These are phyloP conservation scores for Trichonephila inaurata DNA, from an alignment of 1,140 invertebrate species.

Conservation along the genomic window DNA sequence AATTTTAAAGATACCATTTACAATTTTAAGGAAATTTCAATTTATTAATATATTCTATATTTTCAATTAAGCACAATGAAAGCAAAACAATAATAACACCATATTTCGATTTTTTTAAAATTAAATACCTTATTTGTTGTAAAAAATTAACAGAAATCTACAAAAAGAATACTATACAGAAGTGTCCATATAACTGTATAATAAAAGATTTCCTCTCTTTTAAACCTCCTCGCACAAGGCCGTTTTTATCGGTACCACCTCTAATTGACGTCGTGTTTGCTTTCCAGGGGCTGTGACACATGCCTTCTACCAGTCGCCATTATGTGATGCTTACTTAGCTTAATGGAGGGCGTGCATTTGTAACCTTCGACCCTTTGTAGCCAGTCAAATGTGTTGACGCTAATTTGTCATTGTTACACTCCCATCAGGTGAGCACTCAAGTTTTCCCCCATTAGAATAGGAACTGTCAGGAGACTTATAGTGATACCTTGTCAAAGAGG, in stretches of 20 bases:
- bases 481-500: not conserved
- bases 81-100: too few relatives aligned
- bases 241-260: not conserved
- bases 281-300: not conserved
- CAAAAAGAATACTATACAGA: too few relatives aligned
- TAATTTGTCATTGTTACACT: conserved; percentile 37
- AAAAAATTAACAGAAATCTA: too few relatives aligned
- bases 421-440: not conserved
- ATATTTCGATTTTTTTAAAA: too few relatives aligned
- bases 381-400: not conserved
- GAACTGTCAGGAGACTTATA: not conserved
- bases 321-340: conserved; percentile 30
- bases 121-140: too few relatives aligned
- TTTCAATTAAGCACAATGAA: too few relatives aligned
- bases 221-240: too few relatives aligned
- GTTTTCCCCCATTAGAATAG: not conserved
- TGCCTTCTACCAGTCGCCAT: not conserved
- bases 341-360: conserved; percentile 64
- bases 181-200: too few relatives aligned
- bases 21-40: too few relatives aligned
- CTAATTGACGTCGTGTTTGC: conserved; percentile 23
- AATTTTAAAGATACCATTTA: too few relatives aligned
- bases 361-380: conserved; percentile 34
- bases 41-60: too few relatives aligned
- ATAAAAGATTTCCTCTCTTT: too few relatives aligned